Conservation (phyloP, 2,888 invertebrate species). For the Lycocerus yunnanus region DNA sequence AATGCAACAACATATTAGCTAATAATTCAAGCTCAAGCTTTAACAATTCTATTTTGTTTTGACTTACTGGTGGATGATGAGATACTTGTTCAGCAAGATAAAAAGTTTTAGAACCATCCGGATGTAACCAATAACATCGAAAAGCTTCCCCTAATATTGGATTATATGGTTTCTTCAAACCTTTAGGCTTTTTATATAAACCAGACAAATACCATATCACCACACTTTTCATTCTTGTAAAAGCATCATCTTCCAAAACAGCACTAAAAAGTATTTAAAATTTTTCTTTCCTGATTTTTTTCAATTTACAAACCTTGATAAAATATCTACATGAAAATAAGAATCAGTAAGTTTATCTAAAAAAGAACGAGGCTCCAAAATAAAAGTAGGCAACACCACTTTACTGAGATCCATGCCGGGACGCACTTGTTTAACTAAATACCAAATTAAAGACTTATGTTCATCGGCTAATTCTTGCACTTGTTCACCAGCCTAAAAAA, state of each 20-base stretch:
- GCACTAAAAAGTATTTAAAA: slow-evolving; percentile 63
- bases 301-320: slow-evolving; percentile 69
- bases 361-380: slow-evolving; percentile 91
- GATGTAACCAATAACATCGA: slow-evolving; percentile 89
- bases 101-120: slow-evolving; percentile 81
- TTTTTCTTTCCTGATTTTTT: not conserved
- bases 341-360: slow-evolving; percentile 92
- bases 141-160: slow-evolving; percentile 92
- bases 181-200: slow-evolving; percentile 92
- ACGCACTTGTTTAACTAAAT: slow-evolving; percentile 90
- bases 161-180: slow-evolving; percentile 94
- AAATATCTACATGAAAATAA: slow-evolving; percentile 90
- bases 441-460: slow-evolving; percentile 94
- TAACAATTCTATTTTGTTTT: not conserved
- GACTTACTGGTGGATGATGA: slow-evolving; percentile 85
- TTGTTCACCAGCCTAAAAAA: slow-evolving; percentile 73
- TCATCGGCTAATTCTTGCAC: slow-evolving; percentile 93
- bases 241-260: slow-evolving; percentile 83
- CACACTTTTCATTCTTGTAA: slow-evolving; percentile 84
- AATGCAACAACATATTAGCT: too few relatives aligned
- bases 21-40: too few relatives aligned
- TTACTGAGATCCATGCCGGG: slow-evolving; percentile 96
- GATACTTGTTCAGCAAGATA: slow-evolving; percentile 95
- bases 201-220: slow-evolving; percentile 93
- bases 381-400: slow-evolving; percentile 92